These are phyloP conservation scores for Beroe forskalii DNA, from an alignment of 37 sponge, comb jelly and placozoan genomes.

Conservation along the genomic window DNA sequence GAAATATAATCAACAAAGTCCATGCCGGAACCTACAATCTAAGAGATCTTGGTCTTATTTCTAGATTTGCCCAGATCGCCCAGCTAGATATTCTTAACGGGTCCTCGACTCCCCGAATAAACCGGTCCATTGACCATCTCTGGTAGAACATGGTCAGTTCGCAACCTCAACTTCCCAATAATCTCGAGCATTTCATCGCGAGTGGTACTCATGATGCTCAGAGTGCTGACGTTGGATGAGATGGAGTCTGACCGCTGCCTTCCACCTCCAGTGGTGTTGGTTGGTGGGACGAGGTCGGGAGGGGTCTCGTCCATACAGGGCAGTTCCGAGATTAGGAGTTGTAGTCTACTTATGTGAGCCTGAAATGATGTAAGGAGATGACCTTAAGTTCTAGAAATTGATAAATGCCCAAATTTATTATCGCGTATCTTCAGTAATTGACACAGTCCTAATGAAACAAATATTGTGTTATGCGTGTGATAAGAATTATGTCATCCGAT, in stretches of 20 bases:
- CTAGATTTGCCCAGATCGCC: too few relatives aligned
- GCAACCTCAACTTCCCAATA: not conserved
- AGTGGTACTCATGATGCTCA: constrained; percentile 42
- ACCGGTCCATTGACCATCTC: not conserved
- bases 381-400: too few relatives aligned
- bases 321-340: constrained; percentile 7
- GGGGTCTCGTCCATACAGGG: constrained; percentile 31
- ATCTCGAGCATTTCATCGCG: constrained; percentile 38
- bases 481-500: too few relatives aligned
- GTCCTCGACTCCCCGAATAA: constrained; percentile 4
- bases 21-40: too few relatives aligned
- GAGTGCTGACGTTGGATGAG: not conserved
- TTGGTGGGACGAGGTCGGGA: not conserved
- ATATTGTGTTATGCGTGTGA: too few relatives aligned
- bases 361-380: too few relatives aligned
- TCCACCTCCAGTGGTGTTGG: not conserved
- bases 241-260: not conserved
- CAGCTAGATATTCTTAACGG: not conserved
- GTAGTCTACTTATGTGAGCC: constrained; percentile 29
- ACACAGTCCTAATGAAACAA: too few relatives aligned
- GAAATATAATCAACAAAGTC: too few relatives aligned
- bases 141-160: not conserved
- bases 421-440: too few relatives aligned
- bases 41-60: too few relatives aligned
- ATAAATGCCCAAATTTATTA: too few relatives aligned